Conservation (phyloP, 2,888 invertebrate genomes). For the Acanthosepion esculentum region DNA sequence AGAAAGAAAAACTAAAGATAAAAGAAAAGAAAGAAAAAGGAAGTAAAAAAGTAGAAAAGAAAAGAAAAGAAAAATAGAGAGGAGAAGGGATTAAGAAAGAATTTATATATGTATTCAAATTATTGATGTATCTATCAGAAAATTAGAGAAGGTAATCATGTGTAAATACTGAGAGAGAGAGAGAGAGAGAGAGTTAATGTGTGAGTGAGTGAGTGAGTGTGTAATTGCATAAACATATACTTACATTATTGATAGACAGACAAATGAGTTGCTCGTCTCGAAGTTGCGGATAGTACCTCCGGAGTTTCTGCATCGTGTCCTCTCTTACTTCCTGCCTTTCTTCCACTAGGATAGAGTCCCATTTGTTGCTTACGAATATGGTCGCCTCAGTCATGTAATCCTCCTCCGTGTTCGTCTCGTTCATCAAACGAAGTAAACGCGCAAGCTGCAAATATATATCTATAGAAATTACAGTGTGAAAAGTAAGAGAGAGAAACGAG, state of each 20-base stretch:
- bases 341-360: constrained; percentile 63
- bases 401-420: constrained; percentile 58
- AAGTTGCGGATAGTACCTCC: constrained; percentile 51
- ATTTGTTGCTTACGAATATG: constrained; percentile 71
- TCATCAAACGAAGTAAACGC: constrained; percentile 59
- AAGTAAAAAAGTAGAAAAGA: no score
- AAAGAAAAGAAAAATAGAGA: no score
- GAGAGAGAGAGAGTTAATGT: no score
- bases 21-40: no score
- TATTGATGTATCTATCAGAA: no score
- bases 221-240: neutral
- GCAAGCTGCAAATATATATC: constrained; percentile 57
- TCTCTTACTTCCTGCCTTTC: constrained; percentile 57
- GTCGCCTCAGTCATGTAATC: constrained; percentile 66
- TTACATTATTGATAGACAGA: constrained; percentile 39
- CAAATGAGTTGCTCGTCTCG: constrained; percentile 49
- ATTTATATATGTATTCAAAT: no score
- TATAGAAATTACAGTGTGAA: no score
- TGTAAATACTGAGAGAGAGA: no score
- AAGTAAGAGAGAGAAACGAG: neutral
- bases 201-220: no score
- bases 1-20: no score
- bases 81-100: no score
- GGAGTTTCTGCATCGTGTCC: constrained; percentile 58
- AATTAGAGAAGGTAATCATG: no score